These are phyloP conservation scores for Nephotettix cincticeps DNA, from an alignment of 1,140 invertebrate genomes.

Conservation along the genomic window DNA sequence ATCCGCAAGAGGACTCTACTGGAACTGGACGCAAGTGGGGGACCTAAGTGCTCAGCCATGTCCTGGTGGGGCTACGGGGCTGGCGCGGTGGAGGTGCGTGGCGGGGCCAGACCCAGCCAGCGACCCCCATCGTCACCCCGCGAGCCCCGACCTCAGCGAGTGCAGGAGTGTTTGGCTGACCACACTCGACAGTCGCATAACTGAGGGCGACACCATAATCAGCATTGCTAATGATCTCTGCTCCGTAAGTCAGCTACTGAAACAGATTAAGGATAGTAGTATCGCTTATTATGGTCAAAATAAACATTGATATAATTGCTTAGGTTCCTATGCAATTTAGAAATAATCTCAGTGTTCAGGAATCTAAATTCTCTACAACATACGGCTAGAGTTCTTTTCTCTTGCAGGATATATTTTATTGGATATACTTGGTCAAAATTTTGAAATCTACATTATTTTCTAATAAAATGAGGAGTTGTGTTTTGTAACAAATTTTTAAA, in stretches of 20 bases:
- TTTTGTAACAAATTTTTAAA: too few species aligned
- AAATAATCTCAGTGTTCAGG: too few species aligned
- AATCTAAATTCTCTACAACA: too few species aligned
- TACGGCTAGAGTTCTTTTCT: too few species aligned
- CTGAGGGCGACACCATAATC: slow-evolving; percentile 72
- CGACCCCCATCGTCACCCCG: slow-evolving; percentile 64
- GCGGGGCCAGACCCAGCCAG: slow-evolving; percentile 42
- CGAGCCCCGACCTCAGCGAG: slow-evolving; percentile 83
- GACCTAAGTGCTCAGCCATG: slow-evolving; percentile 75
- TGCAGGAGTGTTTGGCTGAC: slow-evolving; percentile 90
- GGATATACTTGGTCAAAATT: too few species aligned
- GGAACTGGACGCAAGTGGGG: slow-evolving; percentile 83
- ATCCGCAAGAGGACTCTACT: slow-evolving; percentile 73
- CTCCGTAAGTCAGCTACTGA: slow-evolving; percentile 54
- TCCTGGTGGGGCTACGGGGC: slow-evolving; percentile 82
- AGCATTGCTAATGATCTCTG: slow-evolving; percentile 79
- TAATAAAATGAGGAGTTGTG: too few species aligned
- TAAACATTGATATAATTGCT: too few species aligned
- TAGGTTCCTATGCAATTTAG: too few species aligned
- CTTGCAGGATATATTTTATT: too few species aligned
- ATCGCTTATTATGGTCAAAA: too few species aligned
- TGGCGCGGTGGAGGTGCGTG: slow-evolving; percentile 77
- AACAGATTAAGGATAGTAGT: too few species aligned
- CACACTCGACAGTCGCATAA: slow-evolving; percentile 73
- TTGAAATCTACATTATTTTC: too few species aligned